A percentile compares a stretch with the other conserved stretches of the same genome.
Evolutionary conservation across 2,113 vertebrate species (phyloP).

Genomic region (Platycercus adscitus): DNA sequence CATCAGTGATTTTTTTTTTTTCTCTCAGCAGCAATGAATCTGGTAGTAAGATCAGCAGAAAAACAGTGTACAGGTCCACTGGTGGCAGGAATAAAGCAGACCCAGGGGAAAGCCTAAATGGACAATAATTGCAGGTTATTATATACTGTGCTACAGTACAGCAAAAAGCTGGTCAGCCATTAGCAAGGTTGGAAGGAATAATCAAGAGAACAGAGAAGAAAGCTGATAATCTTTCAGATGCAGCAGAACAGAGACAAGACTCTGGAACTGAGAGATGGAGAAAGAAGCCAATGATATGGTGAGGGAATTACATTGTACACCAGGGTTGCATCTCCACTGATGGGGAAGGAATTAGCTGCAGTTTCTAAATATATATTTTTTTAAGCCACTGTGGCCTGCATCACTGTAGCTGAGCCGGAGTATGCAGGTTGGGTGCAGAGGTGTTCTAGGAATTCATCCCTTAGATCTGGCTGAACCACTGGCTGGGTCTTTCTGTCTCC

Average conservation of each 20-base stretch:
- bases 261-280: neutral
- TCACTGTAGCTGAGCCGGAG: neutral
- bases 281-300: neutral
- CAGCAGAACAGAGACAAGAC: neutral
- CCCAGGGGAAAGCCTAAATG: slow-evolving; percentile 80
- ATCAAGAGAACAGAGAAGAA: slow-evolving; percentile 66
- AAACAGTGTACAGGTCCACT: neutral
- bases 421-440: neutral
- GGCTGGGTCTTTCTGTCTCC: neutral
- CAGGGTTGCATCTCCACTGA: neutral
- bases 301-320: neutral
- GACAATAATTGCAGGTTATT: slow-evolving; percentile 83
- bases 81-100: slow-evolving; percentile 70
- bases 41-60: slow-evolving; percentile 78
- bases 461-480: neutral
- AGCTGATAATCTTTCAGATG: slow-evolving; percentile 21
- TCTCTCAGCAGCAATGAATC: slow-evolving; percentile 61
- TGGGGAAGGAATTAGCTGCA: neutral
- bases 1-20: slow-evolving; percentile 3
- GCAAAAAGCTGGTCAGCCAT: slow-evolving; percentile 75
- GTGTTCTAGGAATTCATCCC: neutral
- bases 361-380: neutral
- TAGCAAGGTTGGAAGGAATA: slow-evolving; percentile 74
- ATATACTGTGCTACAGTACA: slow-evolving; percentile 73
- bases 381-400: neutral